These are phyloP conservation scores for Pomatorhinus ruficollis DNA, from an alignment of 2,113 vertebrate species.

Conservation along the genomic window DNA sequence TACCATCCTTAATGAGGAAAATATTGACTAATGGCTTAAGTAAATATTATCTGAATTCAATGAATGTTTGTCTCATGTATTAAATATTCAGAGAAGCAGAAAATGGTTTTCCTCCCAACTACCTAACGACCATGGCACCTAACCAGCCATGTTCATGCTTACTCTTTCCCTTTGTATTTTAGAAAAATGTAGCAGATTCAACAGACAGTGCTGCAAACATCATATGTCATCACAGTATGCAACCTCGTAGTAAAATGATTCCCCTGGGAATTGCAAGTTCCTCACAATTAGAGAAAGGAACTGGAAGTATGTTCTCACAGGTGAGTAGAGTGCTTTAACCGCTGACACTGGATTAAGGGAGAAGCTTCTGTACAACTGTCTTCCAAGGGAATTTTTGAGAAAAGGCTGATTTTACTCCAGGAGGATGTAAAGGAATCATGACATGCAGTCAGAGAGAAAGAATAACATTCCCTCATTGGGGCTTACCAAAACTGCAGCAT, in stretches of 20 bases:
- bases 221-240: background rate
- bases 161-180: background rate
- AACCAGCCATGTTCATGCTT: background rate
- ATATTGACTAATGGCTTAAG: conserved; percentile 38
- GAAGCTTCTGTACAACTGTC: background rate
- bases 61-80: background rate
- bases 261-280: background rate
- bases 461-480: background rate
- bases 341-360: background rate
- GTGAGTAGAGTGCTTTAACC: fast-evolving
- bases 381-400: background rate
- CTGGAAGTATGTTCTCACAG: background rate
- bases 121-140: background rate
- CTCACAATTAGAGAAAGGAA: background rate
- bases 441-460: background rate
- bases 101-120: background rate
- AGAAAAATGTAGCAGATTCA: background rate
- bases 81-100: background rate
- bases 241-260: fast-evolving
- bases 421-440: background rate
- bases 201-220: background rate
- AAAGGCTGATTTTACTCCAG: background rate
- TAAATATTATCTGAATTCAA: conserved; percentile 43
- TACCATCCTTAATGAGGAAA: conserved; percentile 27
- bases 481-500: background rate